Conservation (phyloP, 2,113 vertebrate genomes). For the Misgurnus anguillicaudatus region DNA sequence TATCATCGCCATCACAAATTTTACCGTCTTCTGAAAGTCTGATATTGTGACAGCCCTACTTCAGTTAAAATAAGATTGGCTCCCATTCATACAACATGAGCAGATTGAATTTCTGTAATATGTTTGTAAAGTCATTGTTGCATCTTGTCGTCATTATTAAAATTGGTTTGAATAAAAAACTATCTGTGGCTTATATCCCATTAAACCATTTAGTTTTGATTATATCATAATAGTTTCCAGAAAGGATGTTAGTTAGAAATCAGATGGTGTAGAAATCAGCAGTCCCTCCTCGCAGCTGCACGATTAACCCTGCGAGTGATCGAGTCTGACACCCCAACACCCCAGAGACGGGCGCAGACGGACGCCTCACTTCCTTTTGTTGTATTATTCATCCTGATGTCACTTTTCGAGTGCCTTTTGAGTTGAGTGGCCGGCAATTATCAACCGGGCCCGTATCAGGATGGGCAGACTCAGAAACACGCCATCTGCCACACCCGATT, state of each 20-base stretch:
- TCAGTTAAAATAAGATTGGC: too few species aligned
- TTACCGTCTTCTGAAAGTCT: too few species aligned
- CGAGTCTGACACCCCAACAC: slow-evolving; percentile 20
- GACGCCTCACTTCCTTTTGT: slow-evolving; percentile 31
- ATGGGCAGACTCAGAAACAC: background rate
- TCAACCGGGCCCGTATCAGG: slow-evolving; percentile 11
- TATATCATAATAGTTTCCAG: background rate
- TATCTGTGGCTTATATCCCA: too few species aligned
- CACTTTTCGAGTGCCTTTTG: slow-evolving; percentile 14
- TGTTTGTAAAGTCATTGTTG: too few species aligned
- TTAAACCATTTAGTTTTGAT: too few species aligned
- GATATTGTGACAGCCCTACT: too few species aligned
- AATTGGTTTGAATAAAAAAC: too few species aligned
- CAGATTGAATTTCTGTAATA: too few species aligned
- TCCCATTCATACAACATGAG: too few species aligned
- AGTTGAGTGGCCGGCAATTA: slow-evolving; percentile 37
- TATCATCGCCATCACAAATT: too few species aligned
- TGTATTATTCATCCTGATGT: slow-evolving; percentile 47
- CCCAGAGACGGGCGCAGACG: slow-evolving; percentile 28
- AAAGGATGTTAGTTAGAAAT: background rate
- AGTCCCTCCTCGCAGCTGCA: slow-evolving; percentile 12
- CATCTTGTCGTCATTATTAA: too few species aligned
- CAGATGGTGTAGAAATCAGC: background rate
- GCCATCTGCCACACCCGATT: slow-evolving; percentile 19
- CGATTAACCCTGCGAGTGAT: slow-evolving; percentile 36